Evolutionary conservation across 35 echinoderm and acorn worm species (phyloP).

Genomic region (Lytechinus variegatus): DNA sequence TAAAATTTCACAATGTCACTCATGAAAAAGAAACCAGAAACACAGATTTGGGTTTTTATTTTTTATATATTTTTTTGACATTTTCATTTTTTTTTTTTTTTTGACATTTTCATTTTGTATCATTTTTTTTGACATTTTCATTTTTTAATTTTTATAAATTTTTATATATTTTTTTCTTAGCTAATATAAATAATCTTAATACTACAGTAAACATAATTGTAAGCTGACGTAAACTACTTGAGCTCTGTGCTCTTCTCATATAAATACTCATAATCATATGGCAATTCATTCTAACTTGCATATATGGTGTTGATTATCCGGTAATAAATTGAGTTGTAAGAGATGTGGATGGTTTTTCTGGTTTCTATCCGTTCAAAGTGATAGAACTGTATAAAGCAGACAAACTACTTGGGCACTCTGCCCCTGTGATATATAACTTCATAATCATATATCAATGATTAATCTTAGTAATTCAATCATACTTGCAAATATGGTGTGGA

Average conservation of each 20-base stretch:
- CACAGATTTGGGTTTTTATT: not conserved
- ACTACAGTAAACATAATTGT: not conserved
- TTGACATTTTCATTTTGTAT: not conserved
- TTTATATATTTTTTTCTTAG: too few species aligned
- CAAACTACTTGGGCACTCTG: not conserved
- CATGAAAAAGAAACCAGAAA: not conserved
- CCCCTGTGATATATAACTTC: not conserved
- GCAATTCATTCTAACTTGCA: not conserved
- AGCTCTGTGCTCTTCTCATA: not conserved
- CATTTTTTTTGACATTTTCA: not conserved
- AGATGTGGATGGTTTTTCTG: too few species aligned
- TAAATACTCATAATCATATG: not conserved
- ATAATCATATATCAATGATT: not conserved
- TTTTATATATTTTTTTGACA: constrained; percentile 8
- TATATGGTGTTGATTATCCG: not conserved
- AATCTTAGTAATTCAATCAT: not conserved
- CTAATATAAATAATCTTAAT: not conserved
- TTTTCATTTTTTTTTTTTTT: not conserved
- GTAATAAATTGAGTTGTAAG: not conserved
- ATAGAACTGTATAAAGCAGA: not conserved
- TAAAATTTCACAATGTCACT: not conserved
- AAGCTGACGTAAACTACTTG: not conserved
- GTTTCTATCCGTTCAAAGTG: too few species aligned
- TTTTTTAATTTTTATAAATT: not conserved
- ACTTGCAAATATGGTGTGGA: not conserved